A percentile compares a stretch with the other conserved stretches of the same genome.
phyloP scores from a whole-genome alignment of 2,888 invertebrate genomes.

The Noctua janthina region DNA sequence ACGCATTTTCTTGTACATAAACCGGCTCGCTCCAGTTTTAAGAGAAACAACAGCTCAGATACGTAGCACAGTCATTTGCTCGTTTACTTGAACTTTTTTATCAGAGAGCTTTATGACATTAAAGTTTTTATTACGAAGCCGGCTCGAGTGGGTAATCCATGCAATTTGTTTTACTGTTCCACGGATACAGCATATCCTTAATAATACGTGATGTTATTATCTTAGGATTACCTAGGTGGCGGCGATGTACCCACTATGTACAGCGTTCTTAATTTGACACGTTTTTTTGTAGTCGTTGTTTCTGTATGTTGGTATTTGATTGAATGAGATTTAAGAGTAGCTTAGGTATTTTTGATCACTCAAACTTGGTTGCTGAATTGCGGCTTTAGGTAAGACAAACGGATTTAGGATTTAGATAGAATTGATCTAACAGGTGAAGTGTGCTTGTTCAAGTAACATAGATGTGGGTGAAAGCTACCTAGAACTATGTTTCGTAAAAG shows the following conservation, averaged over 20 bases:
- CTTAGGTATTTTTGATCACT: not conserved
- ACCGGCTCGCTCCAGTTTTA: constrained; percentile 32
- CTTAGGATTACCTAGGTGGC: constrained; percentile 75
- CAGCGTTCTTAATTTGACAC: constrained; percentile 53
- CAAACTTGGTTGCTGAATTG: not conserved
- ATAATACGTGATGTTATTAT: constrained; percentile 86
- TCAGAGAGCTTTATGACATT: constrained; percentile 73
- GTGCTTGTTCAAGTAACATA: not conserved
- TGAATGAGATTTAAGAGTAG: not conserved
- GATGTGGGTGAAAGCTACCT: not conserved
- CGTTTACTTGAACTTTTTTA: constrained; percentile 72
- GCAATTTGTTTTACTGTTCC: constrained; percentile 85
- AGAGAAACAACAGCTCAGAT: constrained; percentile 56
- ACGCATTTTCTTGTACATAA: constrained; percentile 43
- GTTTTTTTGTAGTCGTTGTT: constrained; percentile 33
- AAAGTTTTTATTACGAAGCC: constrained; percentile 78
- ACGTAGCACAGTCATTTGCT: constrained; percentile 57
- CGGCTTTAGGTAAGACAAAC: not conserved
- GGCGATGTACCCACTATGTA: constrained; percentile 35
- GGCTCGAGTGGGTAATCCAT: constrained; percentile 79
- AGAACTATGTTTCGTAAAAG: not conserved
- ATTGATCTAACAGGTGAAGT: not conserved
- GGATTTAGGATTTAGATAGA: not conserved
- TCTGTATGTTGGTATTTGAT: not conserved
- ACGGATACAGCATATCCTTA: constrained; percentile 78